Base-by-base conservation (phyloP, 64 coral and sea anemone genomes). In the Pachyseris speciosa region DNA sequence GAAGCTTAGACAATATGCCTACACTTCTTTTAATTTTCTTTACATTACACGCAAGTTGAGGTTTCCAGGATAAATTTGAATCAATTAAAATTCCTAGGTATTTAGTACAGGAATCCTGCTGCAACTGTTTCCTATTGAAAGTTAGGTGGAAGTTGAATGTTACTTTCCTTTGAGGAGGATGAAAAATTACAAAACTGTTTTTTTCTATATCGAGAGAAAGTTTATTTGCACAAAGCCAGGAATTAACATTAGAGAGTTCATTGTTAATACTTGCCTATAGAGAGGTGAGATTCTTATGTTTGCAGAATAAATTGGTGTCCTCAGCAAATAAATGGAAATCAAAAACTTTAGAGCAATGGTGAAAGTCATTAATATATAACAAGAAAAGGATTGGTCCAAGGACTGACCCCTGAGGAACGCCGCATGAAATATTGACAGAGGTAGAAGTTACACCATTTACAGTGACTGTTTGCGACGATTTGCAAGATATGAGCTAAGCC, bases 401-500 rank as follows among this genome's bases (percentile, higher is more conserved):
- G 26, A 76, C 49, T 42, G 73, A 76, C 7, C 73, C 17, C 11
- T 76, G 73, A 48, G 73, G 41, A 47, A 76, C 73, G 49, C 73
- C 73, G 31, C 73, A 76, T 48, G 39, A 27, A 48, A 58, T 53
- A 57, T 66, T 66, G 12, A 66, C 63, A 66, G n/a, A 12, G 26
- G 7, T 66, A 66, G 63, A 66, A 31, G 63, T 66, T 66, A 66
- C 63, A 66, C 63, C 28, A 66, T 66, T 66, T 66, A 66, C 63
- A 66, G 63, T 66, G 28, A 66, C 63, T 66, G 63, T 66, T 26
- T 30, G 43, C 22, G 63, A 66, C 28, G 22, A 64, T 84, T 86
- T 61, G 63, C 15, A 47, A 69, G 48, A 72, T 86, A 72, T 50
- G 84, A 86, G 28, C 24, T 57, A 40, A 86, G 72, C 84, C 84